These are phyloP conservation scores for Junonia oenone DNA, from an alignment of 2,888 invertebrate genomes.

Conservation along the genomic window DNA sequence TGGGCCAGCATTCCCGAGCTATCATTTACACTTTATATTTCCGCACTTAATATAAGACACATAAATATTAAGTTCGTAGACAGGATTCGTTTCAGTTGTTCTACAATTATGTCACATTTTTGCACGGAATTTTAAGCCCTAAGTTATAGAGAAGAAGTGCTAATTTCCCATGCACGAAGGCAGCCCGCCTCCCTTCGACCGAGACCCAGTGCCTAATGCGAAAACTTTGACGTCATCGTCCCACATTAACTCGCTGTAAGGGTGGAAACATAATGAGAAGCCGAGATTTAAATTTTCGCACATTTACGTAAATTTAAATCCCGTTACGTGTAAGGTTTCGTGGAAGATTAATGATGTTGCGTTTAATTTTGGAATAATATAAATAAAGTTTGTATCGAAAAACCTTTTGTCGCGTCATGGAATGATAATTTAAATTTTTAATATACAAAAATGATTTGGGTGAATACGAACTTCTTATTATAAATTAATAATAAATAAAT, in stretches of 20 bases:
- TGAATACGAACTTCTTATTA: too few species aligned
- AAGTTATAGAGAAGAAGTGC: constrained; percentile 32
- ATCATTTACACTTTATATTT: constrained; percentile 14
- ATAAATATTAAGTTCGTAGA: constrained; percentile 30
- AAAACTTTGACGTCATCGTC: constrained; percentile 68
- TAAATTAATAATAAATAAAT: too few species aligned
- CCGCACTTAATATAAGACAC: constrained; percentile 3
- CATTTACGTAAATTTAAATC: not conserved
- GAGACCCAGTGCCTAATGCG: constrained; percentile 67
- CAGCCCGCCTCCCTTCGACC: constrained; percentile 44
- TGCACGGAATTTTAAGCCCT: constrained; percentile 43
- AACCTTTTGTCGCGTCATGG: too few species aligned
- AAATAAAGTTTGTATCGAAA: not conserved
- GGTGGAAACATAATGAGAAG: not conserved
- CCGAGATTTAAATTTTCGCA: not conserved
- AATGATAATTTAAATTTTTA: too few species aligned
- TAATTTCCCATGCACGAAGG: constrained; percentile 35
- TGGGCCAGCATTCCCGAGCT: constrained; percentile 8
- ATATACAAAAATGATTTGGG: too few species aligned
- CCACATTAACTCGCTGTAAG: constrained; percentile 26
- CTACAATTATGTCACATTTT: constrained; percentile 41
- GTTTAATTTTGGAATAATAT: not conserved
- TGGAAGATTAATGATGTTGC: not conserved
- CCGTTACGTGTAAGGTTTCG: not conserved
- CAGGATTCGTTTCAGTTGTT: constrained; percentile 45